Percentiles rank a stretch among this genome's conserved stretches.
These are phyloP conservation scores for Eupleurogrammus muticus DNA, from an alignment of 2,797 vertebrate species.

Conservation along the genomic window DNA sequence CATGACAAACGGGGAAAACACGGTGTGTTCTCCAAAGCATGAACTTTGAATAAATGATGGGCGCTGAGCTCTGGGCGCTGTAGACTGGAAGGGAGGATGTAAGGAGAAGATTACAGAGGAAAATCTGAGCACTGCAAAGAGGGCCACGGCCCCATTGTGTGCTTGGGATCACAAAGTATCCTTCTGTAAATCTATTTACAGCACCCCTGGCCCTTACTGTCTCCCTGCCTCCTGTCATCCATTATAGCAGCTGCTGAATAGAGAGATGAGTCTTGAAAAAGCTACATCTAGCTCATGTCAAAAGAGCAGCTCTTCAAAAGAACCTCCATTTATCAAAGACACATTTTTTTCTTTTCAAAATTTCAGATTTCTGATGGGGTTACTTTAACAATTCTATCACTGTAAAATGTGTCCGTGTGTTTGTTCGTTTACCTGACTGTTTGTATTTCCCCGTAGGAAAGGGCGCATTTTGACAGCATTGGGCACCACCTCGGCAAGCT, in stretches of 20 bases:
- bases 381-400: constrained; percentile 52
- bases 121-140: constrained; percentile 81
- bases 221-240: constrained; percentile 75
- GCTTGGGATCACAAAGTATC: constrained; percentile 80
- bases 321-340: constrained; percentile 71
- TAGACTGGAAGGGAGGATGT: constrained; percentile 71
- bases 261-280: constrained; percentile 75
- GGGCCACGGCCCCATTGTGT: constrained; percentile 82
- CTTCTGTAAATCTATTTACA: constrained; percentile 83
- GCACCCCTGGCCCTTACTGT: constrained; percentile 81
- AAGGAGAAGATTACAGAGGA: constrained; percentile 80
- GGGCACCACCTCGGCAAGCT: constrained; percentile 93
- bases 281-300: constrained; percentile 74
- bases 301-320: constrained; percentile 77
- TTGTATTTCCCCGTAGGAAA: constrained; percentile 86
- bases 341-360: constrained; percentile 59
- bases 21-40: constrained; percentile 86
- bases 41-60: constrained; percentile 92
- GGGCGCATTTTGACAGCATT: constrained; percentile 94
- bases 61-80: constrained; percentile 83
- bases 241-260: constrained; percentile 77
- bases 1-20: constrained; percentile 90
- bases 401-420: constrained; percentile 44
- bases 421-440: constrained; percentile 67
- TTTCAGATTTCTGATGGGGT: constrained; percentile 56